Evolutionary conservation across 2,113 vertebrate genomes (phyloP).

Genomic region (Noctilio leporinus): DNA sequence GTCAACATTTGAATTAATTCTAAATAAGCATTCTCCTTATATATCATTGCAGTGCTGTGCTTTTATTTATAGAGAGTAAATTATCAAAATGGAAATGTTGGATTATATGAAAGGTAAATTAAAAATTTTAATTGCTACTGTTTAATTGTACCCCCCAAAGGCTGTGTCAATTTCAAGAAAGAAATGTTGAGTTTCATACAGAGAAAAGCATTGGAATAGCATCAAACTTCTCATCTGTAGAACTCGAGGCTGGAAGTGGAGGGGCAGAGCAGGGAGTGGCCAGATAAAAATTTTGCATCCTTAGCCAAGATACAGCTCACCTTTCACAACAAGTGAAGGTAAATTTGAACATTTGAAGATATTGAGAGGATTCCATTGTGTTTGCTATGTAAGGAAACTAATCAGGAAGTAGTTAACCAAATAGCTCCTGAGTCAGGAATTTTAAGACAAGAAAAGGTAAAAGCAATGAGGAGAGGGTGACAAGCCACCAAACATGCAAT

Average conservation of each 20-base stretch:
- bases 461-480: rapidly evolving
- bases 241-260: neutral
- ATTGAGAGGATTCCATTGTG: rapidly evolving
- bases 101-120: neutral
- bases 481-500: rapidly evolving
- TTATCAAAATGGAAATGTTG: neutral
- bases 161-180: neutral
- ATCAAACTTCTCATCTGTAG: neutral
- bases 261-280: rapidly evolving
- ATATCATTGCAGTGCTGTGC: rapidly evolving
- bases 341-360: rapidly evolving
- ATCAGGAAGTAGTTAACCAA: neutral
- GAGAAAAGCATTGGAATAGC: too few species aligned
- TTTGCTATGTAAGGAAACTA: neutral
- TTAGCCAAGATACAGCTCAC: rapidly evolving
- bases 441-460: neutral
- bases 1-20: too few species aligned
- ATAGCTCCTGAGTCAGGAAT: rapidly evolving
- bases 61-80: neutral
- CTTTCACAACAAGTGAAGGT: neutral
- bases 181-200: neutral
- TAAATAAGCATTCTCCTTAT: neutral
- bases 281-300: rapidly evolving
- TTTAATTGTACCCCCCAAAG: neutral
- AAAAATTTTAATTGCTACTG: neutral